Evolutionary conservation across 2,113 vertebrate genomes (phyloP).

Genomic region (Gorilla gorilla): DNA sequence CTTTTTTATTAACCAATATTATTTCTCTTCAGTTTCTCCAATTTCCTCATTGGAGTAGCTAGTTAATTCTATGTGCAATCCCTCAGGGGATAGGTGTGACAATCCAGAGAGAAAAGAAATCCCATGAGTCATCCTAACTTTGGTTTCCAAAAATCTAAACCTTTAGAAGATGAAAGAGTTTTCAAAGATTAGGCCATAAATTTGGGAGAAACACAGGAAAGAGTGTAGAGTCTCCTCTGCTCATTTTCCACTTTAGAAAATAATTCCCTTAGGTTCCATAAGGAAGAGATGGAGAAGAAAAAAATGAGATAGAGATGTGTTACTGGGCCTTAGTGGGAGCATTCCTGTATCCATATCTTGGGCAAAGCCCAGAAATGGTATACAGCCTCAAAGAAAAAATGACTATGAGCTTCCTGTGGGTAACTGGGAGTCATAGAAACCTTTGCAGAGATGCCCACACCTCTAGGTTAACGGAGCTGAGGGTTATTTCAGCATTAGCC

Average conservation of each 20-base stretch:
- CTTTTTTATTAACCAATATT: not conserved
- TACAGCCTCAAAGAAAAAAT: slow-evolving; percentile 7
- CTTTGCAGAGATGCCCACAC: not conserved
- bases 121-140: not conserved
- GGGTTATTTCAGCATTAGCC: not conserved
- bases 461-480: not conserved
- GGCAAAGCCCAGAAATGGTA: not conserved
- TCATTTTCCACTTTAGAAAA: not conserved
- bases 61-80: not conserved
- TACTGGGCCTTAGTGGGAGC: not conserved
- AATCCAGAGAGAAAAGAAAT: not conserved
- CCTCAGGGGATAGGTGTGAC: not conserved
- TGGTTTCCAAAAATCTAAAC: not conserved
- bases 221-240: not conserved
- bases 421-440: not conserved
- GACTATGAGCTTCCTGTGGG: not conserved
- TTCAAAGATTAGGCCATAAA: not conserved
- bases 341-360: not conserved
- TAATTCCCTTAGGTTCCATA: not conserved
- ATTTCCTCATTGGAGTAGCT: not conserved
- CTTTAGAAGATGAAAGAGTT: not conserved
- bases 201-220: not conserved
- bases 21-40: not conserved
- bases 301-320: not conserved
- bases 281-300: not conserved